A percentile compares a stretch with the other conserved stretches of the same genome.
Evolutionary conservation across 2,113 vertebrate genomes (phyloP).

Genomic region (Odontesthes bonariensis): DNA sequence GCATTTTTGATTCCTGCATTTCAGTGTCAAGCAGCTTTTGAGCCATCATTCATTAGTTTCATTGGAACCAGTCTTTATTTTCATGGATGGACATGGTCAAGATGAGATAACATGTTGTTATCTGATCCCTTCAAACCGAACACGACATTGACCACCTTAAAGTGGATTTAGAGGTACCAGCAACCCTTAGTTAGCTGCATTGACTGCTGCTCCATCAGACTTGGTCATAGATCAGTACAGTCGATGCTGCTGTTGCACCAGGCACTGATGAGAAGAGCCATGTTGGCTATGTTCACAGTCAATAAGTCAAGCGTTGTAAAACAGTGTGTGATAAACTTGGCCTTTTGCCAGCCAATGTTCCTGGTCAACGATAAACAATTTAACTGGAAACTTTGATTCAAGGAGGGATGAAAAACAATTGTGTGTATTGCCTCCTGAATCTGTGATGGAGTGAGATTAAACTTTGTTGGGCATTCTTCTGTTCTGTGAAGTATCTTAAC

Average conservation of each 20-base stretch:
- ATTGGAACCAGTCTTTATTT: slow-evolving; percentile 4
- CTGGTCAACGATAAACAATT: slow-evolving; percentile 60
- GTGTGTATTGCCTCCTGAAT: slow-evolving; percentile 41
- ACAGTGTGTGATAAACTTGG: slow-evolving; percentile 57
- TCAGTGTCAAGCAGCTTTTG: not conserved
- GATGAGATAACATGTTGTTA: slow-evolving; percentile 42
- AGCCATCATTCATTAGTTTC: not conserved
- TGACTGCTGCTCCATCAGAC: slow-evolving; percentile 59
- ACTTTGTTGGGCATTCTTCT: slow-evolving; percentile 22
- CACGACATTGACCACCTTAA: slow-evolving; percentile 40
- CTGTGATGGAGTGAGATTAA: slow-evolving; percentile 5
- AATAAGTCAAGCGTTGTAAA: slow-evolving; percentile 73
- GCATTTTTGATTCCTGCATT: slow-evolving; percentile 19
- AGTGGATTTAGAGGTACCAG: slow-evolving; percentile 60
- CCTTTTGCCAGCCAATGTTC: slow-evolving; percentile 48
- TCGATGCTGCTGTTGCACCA: slow-evolving; percentile 54
- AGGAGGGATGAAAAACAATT: slow-evolving; percentile 59
- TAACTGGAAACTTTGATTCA: slow-evolving; percentile 67
- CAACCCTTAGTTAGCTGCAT: slow-evolving; percentile 61
- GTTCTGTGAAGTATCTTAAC: slow-evolving; percentile 4
- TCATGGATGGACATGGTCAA: slow-evolving; percentile 25
- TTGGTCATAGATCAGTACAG: slow-evolving; percentile 66
- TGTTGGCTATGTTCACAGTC: slow-evolving; percentile 65
- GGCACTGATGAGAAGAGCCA: slow-evolving; percentile 67
- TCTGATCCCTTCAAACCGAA: slow-evolving; percentile 14